Percentiles rank a stretch among this genome's conserved stretches.
Evolutionary conservation across 2,888 invertebrate genomes (phyloP).

Genomic region (Oligia latruncula): DNA sequence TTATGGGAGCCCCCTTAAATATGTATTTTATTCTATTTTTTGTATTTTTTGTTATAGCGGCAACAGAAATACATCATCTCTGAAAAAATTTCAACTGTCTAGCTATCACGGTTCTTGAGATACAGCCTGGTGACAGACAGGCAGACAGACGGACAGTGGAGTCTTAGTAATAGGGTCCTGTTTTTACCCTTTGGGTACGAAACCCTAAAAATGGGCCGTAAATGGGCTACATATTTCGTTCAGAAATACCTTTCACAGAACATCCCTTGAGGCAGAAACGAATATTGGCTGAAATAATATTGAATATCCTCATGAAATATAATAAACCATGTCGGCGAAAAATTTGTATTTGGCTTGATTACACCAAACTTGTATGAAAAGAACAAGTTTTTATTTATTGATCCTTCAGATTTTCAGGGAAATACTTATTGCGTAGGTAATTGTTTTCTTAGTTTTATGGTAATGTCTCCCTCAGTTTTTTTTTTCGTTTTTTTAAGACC

Average conservation of each 20-base stretch:
- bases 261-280: constrained; percentile 27
- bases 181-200: too few species aligned
- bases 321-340: constrained; percentile 28
- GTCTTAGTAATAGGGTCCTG: too few species aligned
- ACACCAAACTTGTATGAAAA: constrained; percentile 21
- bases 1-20: too few species aligned
- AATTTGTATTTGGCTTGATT: constrained; percentile 23
- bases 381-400: background rate
- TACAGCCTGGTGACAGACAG: too few species aligned
- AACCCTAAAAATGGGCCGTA: background rate
- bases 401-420: background rate
- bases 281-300: constrained; percentile 39
- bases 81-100: too few species aligned
- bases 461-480: background rate
- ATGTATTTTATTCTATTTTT: too few species aligned
- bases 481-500: too few species aligned
- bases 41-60: too few species aligned
- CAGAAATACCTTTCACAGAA: constrained; percentile 12
- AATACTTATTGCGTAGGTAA: background rate
- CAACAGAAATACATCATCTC: too few species aligned
- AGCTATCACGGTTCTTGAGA: too few species aligned
- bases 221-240: constrained; percentile 20
- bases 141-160: too few species aligned
- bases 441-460: background rate
- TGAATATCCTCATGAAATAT: constrained; percentile 29